A percentile compares a stretch with the other conserved stretches of the same genome.
phyloP scores from a whole-genome alignment of 2,113 vertebrate genomes.

The Xiphorhynchus elegans region DNA sequence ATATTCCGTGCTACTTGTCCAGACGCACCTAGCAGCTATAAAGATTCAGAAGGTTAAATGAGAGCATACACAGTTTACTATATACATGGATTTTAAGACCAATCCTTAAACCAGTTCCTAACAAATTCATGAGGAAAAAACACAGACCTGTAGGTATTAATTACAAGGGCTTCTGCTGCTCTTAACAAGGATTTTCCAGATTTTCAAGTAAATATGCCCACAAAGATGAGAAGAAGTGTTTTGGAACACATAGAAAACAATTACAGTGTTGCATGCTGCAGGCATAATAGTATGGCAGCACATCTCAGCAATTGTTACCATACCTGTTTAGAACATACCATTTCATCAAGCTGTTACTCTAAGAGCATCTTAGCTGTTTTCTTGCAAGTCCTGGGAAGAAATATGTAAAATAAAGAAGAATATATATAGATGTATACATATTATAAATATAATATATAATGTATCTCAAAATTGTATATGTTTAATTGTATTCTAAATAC shows the following conservation, averaged over 20 bases:
- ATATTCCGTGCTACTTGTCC: neutral
- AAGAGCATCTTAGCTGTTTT: neutral
- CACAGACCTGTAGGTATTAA: fast-evolving
- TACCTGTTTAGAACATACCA: neutral
- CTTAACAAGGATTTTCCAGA: neutral
- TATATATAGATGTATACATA: neutral
- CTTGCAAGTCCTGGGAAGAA: neutral
- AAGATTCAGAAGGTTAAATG: neutral
- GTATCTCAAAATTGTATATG: neutral
- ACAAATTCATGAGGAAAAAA: neutral
- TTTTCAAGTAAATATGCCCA: neutral
- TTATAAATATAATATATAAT: neutral
- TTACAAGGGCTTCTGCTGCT: neutral
- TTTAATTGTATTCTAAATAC: neutral
- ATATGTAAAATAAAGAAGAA: neutral
- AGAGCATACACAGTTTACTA: neutral
- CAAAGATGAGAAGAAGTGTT: neutral
- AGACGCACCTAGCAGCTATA: neutral
- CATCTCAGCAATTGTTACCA: neutral
- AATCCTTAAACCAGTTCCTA: neutral
- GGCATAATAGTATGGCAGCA: neutral
- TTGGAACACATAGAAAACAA: neutral
- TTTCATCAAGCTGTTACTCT: neutral
- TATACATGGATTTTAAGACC: neutral
- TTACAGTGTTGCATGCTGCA: neutral